A percentile compares a stretch with the other conserved stretches of the same genome.
Conservation (phyloP, 2,113 vertebrate species). For the Prunella himalayana region DNA sequence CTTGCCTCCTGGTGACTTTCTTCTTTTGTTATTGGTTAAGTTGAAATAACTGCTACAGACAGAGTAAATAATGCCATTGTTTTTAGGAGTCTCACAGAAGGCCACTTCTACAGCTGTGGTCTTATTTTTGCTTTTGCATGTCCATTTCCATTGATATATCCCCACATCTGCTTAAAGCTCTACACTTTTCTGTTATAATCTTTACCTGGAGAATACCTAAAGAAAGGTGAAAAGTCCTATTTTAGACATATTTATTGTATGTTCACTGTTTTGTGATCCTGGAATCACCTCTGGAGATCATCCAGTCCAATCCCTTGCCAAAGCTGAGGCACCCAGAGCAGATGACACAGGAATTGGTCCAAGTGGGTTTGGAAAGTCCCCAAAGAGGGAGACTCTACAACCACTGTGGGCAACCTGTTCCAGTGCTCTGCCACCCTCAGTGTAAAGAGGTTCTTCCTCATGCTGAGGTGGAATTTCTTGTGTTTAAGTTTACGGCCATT, state of each 20-base stretch:
- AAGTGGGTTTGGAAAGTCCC: not conserved
- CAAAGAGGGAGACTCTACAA: not conserved
- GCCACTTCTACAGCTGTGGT: not conserved
- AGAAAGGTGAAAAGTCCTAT: not conserved
- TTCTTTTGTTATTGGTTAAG: not conserved
- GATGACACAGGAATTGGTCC: not conserved
- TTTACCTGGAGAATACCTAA: not conserved
- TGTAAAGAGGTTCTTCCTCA: not conserved
- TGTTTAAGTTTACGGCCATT: accelerated
- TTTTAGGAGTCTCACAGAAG: not conserved
- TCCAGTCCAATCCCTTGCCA: not conserved
- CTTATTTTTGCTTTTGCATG: not conserved
- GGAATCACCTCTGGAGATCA: not conserved
- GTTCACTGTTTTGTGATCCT: not conserved
- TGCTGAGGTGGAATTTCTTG: not conserved
- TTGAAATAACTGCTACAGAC: not conserved
- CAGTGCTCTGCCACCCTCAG: not conserved
- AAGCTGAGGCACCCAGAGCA: not conserved
- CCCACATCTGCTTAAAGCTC: not conserved
- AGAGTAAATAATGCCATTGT: not conserved
- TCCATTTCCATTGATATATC: not conserved
- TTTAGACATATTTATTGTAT: not conserved
- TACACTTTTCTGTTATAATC: not conserved
- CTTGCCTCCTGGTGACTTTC: not conserved
- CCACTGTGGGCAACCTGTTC: accelerated